A percentile compares a stretch with the other conserved stretches of the same genome.
phyloP scores from a whole-genome alignment of 2,797 vertebrate genomes.

The Champsocephalus gunnari region DNA sequence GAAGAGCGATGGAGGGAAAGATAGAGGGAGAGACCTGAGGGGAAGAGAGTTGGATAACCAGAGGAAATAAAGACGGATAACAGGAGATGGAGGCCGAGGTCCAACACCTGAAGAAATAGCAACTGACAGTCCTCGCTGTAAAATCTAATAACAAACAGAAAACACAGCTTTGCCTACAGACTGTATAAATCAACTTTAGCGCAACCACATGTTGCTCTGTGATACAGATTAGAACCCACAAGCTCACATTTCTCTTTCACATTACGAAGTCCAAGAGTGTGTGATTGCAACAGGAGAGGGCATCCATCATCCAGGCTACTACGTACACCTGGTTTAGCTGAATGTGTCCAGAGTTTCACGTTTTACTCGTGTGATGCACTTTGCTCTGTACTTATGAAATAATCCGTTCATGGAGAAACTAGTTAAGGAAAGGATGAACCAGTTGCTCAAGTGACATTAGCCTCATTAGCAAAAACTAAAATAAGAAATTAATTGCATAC shows the following conservation, averaged over 20 bases:
- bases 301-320: constrained; percentile 39
- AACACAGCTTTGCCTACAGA: constrained; percentile 28
- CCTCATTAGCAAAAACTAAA: too few relatives aligned
- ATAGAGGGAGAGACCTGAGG: background rate
- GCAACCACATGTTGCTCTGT: constrained; percentile 37
- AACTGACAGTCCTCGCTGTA: constrained; percentile 3
- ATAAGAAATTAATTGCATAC: too few relatives aligned
- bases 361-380: background rate
- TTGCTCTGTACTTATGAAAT: background rate
- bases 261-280: constrained; percentile 14
- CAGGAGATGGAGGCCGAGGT: constrained; percentile 1
- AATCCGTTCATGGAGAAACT: background rate
- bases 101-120: constrained; percentile 19
- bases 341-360: background rate
- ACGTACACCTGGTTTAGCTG: constrained; percentile 16
- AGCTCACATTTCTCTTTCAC: constrained; percentile 39
- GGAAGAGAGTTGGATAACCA: constrained; percentile 1
- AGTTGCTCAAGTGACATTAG: background rate
- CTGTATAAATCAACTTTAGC: constrained; percentile 1
- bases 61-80: constrained; percentile 17
- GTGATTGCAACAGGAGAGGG: constrained; percentile 36
- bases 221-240: constrained; percentile 44
- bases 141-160: constrained; percentile 44
- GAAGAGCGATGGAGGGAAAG: background rate
- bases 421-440: background rate